A percentile compares a stretch with the other conserved stretches of the same genome.
These are phyloP conservation scores for Euclidia mi DNA, from an alignment of 2,888 invertebrate genomes.

Conservation along the genomic window DNA sequence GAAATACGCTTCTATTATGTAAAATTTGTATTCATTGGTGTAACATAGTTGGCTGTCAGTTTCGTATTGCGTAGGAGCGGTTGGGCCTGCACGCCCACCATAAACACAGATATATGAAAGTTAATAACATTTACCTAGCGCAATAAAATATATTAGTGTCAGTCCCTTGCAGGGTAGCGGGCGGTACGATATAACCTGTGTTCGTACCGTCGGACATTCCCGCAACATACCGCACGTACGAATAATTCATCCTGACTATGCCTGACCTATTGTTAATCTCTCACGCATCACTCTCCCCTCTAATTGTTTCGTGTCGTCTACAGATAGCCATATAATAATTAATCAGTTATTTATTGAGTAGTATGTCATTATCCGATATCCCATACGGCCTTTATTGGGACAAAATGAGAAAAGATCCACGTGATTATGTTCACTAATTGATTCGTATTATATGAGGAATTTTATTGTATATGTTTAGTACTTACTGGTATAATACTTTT, in stretches of 20 bases:
- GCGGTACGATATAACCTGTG: slow-evolving; percentile 45
- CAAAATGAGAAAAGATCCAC: slow-evolving; percentile 17
- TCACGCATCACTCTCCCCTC: slow-evolving; percentile 48
- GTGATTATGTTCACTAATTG: slow-evolving; percentile 23
- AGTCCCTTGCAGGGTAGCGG: slow-evolving; percentile 59
- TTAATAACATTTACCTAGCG: slow-evolving; percentile 73
- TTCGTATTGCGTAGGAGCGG: slow-evolving; percentile 45
- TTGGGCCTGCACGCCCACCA: slow-evolving; percentile 46
- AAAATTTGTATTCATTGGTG: too few relatives aligned
- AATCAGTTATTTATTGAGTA: slow-evolving; percentile 52
- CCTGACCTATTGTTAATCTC: slow-evolving; percentile 55
- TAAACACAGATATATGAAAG: slow-evolving; percentile 73
- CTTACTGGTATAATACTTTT: too few relatives aligned
- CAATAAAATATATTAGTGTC: slow-evolving; percentile 78
- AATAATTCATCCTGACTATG: slow-evolving; percentile 53
- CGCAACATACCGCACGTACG: slow-evolving; percentile 37
- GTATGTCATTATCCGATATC: slow-evolving; percentile 39
- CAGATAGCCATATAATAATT: slow-evolving; percentile 52
- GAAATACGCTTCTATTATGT: too few relatives aligned
- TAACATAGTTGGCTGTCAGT: slow-evolving; percentile 41
- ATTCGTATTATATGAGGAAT: slow-evolving; percentile 1
- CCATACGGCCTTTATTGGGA: slow-evolving; percentile 15
- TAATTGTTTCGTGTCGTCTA: too few relatives aligned
- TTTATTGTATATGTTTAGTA: background rate
- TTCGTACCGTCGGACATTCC: slow-evolving; percentile 55